Percentiles rank a stretch among this genome's conserved stretches.
These are phyloP conservation scores for Vesta saturnalis DNA, from an alignment of 2,888 invertebrate genomes.

Conservation along the genomic window DNA sequence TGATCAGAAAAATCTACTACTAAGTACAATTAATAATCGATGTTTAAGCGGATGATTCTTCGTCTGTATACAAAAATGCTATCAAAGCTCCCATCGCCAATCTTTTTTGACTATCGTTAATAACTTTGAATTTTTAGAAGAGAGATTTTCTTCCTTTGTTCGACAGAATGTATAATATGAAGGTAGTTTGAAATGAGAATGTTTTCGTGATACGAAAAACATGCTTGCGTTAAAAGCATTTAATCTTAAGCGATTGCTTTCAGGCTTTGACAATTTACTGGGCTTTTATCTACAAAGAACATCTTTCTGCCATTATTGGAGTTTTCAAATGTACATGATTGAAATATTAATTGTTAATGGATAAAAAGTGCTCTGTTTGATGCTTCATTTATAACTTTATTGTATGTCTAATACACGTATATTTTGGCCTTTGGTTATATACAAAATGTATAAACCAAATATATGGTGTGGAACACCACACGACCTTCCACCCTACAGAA, in stretches of 20 bases:
- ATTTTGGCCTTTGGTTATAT: neutral
- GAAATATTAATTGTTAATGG: conserved; percentile 35
- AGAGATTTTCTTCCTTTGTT: conserved; percentile 27
- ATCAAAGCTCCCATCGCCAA: conserved; percentile 38
- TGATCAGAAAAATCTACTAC: conserved; percentile 2
- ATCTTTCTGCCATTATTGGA: conserved; percentile 24
- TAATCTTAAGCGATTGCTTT: conserved; percentile 40
- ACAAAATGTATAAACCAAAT: neutral
- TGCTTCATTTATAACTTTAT: neutral
- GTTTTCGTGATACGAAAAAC: conserved; percentile 19
- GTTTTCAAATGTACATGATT: conserved; percentile 34
- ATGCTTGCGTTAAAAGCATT: conserved; percentile 23
- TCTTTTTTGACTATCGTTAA: conserved; percentile 37
- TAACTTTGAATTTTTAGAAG: conserved; percentile 26
- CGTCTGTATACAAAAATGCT: conserved; percentile 37
- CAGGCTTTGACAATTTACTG: conserved; percentile 38
- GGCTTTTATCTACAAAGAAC: conserved; percentile 32
- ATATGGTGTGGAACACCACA: too few relatives aligned
- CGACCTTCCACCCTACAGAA: too few relatives aligned
- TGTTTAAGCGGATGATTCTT: conserved; percentile 19
- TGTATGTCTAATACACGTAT: neutral
- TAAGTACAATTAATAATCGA: conserved; percentile 20
- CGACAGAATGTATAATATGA: conserved; percentile 9
- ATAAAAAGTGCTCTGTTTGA: conserved; percentile 18
- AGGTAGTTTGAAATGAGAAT: conserved; percentile 17